Evolutionary conservation across 1,140 invertebrate species (phyloP).

Genomic region (Drosophila orosa): DNA sequence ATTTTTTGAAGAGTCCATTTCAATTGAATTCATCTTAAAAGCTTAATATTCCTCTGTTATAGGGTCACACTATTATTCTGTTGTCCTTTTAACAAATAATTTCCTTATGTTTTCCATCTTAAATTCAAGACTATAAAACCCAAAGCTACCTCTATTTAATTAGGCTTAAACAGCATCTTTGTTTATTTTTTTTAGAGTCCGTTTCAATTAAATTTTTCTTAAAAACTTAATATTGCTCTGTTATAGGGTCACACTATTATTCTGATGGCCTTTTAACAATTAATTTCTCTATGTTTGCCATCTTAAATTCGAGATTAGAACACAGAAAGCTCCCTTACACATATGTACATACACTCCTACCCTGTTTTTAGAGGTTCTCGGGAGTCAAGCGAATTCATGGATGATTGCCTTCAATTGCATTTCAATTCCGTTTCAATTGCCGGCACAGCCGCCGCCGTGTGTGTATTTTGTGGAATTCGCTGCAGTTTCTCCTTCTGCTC

Average conservation of each 20-base stretch:
- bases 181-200: not conserved
- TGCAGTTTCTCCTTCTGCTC: conserved; percentile 47
- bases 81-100: too few species aligned
- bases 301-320: not conserved
- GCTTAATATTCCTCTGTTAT: too few species aligned
- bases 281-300: too few species aligned
- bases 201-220: not conserved
- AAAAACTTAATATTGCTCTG: not conserved
- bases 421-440: conserved; percentile 56
- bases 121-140: too few species aligned
- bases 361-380: conserved; percentile 18
- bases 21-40: too few species aligned
- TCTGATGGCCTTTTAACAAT: not conserved
- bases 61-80: too few species aligned
- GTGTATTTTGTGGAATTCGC: conserved; percentile 13
- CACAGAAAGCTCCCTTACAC: not conserved
- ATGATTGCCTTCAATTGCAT: conserved; percentile 57
- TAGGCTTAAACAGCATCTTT: not conserved
- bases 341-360: not conserved
- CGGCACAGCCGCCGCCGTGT: conserved; percentile 5
- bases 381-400: conserved; percentile 43
- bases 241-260: not conserved
- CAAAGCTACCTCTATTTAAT: too few species aligned
- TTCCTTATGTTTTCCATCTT: too few species aligned
- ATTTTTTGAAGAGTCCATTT: too few species aligned